Base-by-base conservation (phyloP, 2,797 vertebrate species). In the Sebastolobus alascanus region DNA sequence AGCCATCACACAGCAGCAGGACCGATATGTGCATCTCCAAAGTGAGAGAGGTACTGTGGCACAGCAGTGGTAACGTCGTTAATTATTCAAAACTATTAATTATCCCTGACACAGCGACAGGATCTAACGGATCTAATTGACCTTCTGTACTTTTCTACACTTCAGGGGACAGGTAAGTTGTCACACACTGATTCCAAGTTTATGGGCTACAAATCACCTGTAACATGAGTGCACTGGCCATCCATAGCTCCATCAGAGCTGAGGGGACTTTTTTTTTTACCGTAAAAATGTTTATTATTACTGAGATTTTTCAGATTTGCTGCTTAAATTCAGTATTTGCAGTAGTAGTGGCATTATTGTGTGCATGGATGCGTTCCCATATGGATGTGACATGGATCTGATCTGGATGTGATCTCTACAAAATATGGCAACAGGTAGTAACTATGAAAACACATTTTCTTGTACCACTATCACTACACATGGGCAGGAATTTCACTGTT, bases 41-140 rank as follows among this genome's bases (percentile, higher is more conserved):
- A 69, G 52, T 16, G 33, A 54, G 54, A 61, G 31, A 54, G 33
- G 27, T 10, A 46, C 52, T 67, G 27, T 43, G 37, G 22, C 35
- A 31, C 25, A 25, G 46, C 67, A 64, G 67, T 35, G 29, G 43
- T 38, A 22, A 22, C 6, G 25, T 54, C 16, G 76, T 76, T 22
- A 52, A 76, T 60, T 71, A 75, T 65, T 75, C 68, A 71, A 27
- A 46, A 58, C 59, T 68, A 35, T 70, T 75, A 81, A 81, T 75
- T 81, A 81, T 59, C 66, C 52, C 50, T 29, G 73, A 75, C 50
- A 68, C 56, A 33, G 58, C 2, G 12, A 58, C 65, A 58, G 35
- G 38, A 59, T 66, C 66, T 65, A 52, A 68, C 1, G 11, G 65
- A 63, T 80, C 56, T 61, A 63, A 61, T 63, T 69, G 65, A 56